These are phyloP conservation scores for Pangasius macronema DNA, from an alignment of 2,797 vertebrate genomes.

Conservation along the genomic window DNA sequence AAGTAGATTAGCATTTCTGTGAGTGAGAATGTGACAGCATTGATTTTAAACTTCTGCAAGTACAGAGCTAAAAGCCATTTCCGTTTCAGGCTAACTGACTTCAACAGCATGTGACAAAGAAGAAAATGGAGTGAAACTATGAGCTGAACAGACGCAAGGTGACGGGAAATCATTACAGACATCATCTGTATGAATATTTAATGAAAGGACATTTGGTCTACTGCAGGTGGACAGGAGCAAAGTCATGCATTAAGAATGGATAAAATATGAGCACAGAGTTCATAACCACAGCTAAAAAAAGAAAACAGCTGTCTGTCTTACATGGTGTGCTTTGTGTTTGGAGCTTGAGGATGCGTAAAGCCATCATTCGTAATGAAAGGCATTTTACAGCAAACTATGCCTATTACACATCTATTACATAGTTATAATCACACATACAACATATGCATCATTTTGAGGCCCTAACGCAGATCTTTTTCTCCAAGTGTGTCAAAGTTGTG, in stretches of 20 bases:
- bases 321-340: not conserved
- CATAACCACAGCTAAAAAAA: not conserved
- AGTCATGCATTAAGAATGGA: constrained; percentile 37
- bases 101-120: constrained; percentile 74
- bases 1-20: not conserved
- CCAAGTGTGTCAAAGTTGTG: constrained; percentile 40
- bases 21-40: constrained; percentile 21
- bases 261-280: constrained; percentile 28
- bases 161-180: constrained; percentile 86
- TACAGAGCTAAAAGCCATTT: constrained; percentile 66
- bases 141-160: constrained; percentile 81
- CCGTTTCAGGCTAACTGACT: constrained; percentile 79
- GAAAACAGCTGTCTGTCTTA: not conserved
- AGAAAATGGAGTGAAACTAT: constrained; percentile 79
- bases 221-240: constrained; percentile 69
- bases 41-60: constrained; percentile 34
- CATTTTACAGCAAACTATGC: not conserved
- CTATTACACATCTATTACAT: constrained; percentile 32
- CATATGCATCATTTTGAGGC: constrained; percentile 25
- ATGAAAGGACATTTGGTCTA: constrained; percentile 83
- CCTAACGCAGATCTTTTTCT: constrained; percentile 25
- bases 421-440: constrained; percentile 36
- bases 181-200: constrained; percentile 85
- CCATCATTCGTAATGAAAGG: not conserved
- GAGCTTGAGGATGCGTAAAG: constrained; percentile 3